These are phyloP conservation scores for Psittacula derbiana DNA, from an alignment of 2,797 vertebrate species.

Conservation along the genomic window DNA sequence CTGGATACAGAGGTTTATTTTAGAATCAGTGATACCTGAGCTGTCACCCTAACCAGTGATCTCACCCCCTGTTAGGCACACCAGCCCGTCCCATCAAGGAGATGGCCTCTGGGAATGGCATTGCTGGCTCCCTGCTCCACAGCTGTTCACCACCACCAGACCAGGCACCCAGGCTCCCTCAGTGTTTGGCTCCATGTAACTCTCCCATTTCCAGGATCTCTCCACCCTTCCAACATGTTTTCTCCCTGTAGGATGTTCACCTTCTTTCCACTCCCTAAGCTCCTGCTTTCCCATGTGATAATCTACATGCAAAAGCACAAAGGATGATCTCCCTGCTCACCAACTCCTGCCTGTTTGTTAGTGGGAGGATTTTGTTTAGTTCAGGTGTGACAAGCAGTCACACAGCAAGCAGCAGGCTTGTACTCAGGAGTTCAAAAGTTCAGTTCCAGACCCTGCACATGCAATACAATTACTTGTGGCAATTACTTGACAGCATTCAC, in stretches of 20 bases:
- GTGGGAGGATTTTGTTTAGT: neutral
- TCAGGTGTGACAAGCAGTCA: neutral
- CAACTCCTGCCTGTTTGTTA: neutral
- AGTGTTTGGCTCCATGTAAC: rapidly evolving
- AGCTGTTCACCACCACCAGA: neutral
- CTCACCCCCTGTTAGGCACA: neutral
- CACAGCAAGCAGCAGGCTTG: neutral
- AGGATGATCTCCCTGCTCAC: too few species aligned
- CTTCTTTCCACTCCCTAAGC: neutral
- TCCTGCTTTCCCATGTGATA: neutral
- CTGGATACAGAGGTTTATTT: neutral
- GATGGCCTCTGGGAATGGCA: neutral
- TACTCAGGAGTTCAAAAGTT: neutral
- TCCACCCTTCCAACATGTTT: neutral
- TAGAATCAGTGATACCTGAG: neutral
- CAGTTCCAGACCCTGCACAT: neutral
- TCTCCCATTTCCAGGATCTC: too few species aligned
- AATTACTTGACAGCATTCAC: neutral
- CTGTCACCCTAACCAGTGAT: neutral
- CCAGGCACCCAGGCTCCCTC: too few species aligned
- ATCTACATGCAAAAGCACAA: neutral
- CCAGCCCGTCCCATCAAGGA: neutral
- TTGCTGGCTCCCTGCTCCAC: neutral
- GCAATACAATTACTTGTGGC: neutral
- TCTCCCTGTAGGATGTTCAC: neutral